A percentile compares a stretch with the other conserved stretches of the same genome.
These are phyloP conservation scores for Hafferia zeledoni DNA, from an alignment of 2,797 vertebrate species.

Conservation along the genomic window DNA sequence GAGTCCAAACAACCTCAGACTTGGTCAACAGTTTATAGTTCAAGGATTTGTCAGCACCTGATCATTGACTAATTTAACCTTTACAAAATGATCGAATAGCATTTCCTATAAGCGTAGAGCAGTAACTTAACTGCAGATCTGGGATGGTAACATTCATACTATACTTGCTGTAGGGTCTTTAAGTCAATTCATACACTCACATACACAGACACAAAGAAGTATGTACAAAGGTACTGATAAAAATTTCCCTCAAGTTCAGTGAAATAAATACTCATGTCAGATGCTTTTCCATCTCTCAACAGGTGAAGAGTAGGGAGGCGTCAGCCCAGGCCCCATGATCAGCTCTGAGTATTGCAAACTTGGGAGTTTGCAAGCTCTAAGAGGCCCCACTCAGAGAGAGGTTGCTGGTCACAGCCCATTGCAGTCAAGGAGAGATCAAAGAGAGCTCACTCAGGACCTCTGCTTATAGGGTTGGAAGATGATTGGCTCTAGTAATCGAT, in stretches of 20 bases:
- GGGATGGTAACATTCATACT: background rate
- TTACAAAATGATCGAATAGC: background rate
- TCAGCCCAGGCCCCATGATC: background rate
- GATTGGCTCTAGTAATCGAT: background rate
- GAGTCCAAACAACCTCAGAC: background rate
- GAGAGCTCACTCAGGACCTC: background rate
- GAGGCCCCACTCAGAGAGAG: background rate
- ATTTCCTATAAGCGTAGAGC: background rate
- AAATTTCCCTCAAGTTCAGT: background rate
- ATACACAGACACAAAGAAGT: background rate
- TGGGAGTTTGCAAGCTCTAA: fast-evolving
- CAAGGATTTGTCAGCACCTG: background rate
- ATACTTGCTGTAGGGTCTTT: background rate
- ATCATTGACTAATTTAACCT: background rate
- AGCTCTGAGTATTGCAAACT: background rate
- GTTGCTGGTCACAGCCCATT: background rate
- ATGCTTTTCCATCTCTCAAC: background rate
- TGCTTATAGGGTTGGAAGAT: background rate
- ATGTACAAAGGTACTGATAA: background rate
- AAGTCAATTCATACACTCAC: background rate
- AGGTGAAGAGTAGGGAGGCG: background rate
- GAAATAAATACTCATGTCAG: background rate
- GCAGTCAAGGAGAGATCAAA: background rate
- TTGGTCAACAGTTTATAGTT: no score
- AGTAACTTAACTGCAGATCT: background rate